These are phyloP conservation scores for Trichoplusia ni DNA, from an alignment of 1,140 invertebrate species.

Conservation along the genomic window DNA sequence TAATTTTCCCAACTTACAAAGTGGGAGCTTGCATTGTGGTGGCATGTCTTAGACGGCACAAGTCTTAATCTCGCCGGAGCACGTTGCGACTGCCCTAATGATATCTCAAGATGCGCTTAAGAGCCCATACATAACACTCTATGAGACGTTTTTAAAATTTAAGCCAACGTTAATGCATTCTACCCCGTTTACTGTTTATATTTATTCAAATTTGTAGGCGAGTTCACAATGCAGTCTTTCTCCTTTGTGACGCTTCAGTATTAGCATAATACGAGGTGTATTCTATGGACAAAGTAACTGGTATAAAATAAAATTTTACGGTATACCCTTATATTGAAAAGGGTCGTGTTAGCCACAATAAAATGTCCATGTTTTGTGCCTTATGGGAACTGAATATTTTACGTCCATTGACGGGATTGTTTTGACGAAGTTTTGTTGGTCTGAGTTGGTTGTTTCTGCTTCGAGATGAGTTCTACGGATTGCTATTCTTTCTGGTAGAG, in stretches of 20 bases:
- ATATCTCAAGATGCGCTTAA: conserved; percentile 78
- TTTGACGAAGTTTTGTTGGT: conserved; percentile 12
- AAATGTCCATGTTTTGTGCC: conserved; percentile 54
- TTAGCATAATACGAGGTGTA: conserved; percentile 72
- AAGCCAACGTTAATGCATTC: conserved; percentile 78
- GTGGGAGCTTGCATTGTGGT: conserved; percentile 50
- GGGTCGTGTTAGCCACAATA: conserved; percentile 63
- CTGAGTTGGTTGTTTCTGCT: neutral
- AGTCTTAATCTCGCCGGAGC: conserved; percentile 70
- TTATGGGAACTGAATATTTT: conserved; percentile 54
- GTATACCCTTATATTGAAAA: conserved; percentile 72
- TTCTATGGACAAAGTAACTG: conserved; percentile 71
- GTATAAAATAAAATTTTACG: conserved; percentile 75
- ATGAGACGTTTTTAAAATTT: conserved; percentile 81
- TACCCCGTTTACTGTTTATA: conserved; percentile 76
- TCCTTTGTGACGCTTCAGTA: conserved; percentile 62
- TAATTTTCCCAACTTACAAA: conserved; percentile 52
- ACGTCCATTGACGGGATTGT: conserved; percentile 44
- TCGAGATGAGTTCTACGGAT: neutral
- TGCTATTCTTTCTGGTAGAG: neutral
- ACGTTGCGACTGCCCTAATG: conserved; percentile 70
- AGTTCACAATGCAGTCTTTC: conserved; percentile 60
- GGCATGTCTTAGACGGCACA: conserved; percentile 47
- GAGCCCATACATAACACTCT: conserved; percentile 77
- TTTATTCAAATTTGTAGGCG: conserved; percentile 78